Percentiles rank a stretch among this genome's conserved stretches.
These are phyloP conservation scores for Tachystola acroxantha DNA, from an alignment of 2,888 invertebrate genomes.

Conservation along the genomic window DNA sequence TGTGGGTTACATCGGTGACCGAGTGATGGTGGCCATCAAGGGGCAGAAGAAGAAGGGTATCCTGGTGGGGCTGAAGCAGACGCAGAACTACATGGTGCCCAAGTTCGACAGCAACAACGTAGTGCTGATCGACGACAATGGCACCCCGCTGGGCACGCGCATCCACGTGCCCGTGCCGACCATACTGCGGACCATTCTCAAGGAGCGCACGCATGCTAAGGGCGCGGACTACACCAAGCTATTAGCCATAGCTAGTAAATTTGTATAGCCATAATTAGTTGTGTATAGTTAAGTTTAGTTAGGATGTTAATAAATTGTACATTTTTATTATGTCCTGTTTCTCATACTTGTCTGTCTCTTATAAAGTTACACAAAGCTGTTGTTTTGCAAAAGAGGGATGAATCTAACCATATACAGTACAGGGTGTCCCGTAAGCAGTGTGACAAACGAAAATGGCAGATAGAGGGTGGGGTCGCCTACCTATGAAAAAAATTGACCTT, in stretches of 20 bases:
- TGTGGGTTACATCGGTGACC: conserved; percentile 84
- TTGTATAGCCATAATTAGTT: conserved; percentile 87
- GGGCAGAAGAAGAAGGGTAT: conserved; percentile 97
- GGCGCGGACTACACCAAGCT: conserved; percentile 96
- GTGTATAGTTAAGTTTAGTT: conserved; percentile 12
- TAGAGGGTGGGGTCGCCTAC: too few relatives aligned
- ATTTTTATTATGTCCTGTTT: too few relatives aligned
- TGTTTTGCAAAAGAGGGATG: too few relatives aligned
- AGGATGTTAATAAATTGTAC: background rate
- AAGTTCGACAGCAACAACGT: conserved; percentile 97
- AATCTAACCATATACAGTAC: too few relatives aligned
- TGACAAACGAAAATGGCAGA: too few relatives aligned
- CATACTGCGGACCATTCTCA: conserved; percentile 88
- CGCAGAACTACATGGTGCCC: conserved; percentile 88
- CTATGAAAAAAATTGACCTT: too few relatives aligned
- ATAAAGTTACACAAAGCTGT: too few relatives aligned
- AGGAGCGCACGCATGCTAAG: conserved; percentile 87
- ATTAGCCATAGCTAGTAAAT: conserved; percentile 91
- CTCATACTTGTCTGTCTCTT: too few relatives aligned
- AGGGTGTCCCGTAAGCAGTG: too few relatives aligned
- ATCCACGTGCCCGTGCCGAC: conserved; percentile 97
- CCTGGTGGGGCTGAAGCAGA: conserved; percentile 86
- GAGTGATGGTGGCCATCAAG: conserved; percentile 94
- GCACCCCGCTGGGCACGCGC: conserved; percentile 95
- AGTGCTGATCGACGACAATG: conserved; percentile 96